These are phyloP conservation scores for Cygnus buccinator DNA, from an alignment of 2,113 vertebrate genomes.

Conservation along the genomic window DNA sequence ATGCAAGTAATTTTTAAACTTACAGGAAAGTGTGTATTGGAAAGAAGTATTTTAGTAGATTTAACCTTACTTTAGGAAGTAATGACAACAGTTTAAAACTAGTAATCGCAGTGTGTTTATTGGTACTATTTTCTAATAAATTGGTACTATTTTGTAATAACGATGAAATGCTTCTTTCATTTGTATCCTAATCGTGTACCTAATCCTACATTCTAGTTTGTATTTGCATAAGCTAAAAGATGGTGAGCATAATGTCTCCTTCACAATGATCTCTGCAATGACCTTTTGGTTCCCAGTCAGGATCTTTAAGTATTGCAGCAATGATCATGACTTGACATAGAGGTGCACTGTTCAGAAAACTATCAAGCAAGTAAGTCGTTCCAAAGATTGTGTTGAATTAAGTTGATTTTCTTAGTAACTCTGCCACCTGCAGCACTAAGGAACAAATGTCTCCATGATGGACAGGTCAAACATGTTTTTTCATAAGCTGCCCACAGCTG, in stretches of 20 bases:
- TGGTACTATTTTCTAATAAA: neutral
- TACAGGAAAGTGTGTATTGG: neutral
- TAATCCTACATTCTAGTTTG: neutral
- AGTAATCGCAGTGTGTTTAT: neutral
- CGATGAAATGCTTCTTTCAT: neutral
- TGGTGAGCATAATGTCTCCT: conserved; percentile 2
- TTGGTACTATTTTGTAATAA: neutral
- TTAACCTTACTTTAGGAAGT: neutral
- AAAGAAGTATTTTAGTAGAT: neutral
- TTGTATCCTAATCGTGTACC: neutral
- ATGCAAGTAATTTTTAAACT: neutral
- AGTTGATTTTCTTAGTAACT: conserved; percentile 59
- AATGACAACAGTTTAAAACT: neutral
- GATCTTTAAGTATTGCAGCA: neutral
- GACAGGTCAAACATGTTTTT: conserved; percentile 65
- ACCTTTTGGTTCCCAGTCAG: conserved; percentile 27
- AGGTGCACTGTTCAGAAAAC: conserved; percentile 49
- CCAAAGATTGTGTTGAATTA: conserved; percentile 40
- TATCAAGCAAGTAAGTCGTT: conserved; percentile 22
- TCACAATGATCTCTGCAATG: conserved; percentile 14
- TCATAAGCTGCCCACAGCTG: conserved; percentile 62
- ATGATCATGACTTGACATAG: conserved; percentile 1
- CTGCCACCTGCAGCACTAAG: conserved; percentile 61
- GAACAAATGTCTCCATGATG: conserved; percentile 58
- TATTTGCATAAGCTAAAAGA: conserved; percentile 44